Evolutionary conservation across 2,113 vertebrate genomes (phyloP), one percentile per base, ranked within the genome.

Genomic region (Eublepharis macularius): DNA sequence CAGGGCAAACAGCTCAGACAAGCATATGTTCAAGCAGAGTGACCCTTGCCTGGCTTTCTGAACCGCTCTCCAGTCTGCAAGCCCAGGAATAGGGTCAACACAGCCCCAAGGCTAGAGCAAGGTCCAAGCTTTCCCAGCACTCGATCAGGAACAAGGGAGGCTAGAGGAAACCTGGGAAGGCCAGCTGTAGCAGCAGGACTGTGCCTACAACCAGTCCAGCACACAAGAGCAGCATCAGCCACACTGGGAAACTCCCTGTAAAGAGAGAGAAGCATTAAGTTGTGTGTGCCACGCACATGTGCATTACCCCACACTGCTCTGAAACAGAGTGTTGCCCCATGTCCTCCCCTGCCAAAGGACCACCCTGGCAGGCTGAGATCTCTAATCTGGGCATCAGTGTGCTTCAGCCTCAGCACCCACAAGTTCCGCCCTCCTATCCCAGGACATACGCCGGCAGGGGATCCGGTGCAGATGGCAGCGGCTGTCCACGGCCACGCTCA

Each of bases 401-500:
- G 1, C 24, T 43, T 74, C 60, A 13, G 4, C 45, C 43, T 60
- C 11, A 4, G 4, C 3, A 0, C 32, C 0, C 4, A 12, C 65
- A 0, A 17, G 39, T 24, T 2, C 60, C 34, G 29, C 60, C 29
- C 70, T 4, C 63, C 13, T 13, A 3, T 17, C 60, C 34, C n/a
- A 0, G 10, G 43, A 98, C 98, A 92, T 94, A 99, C 98, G 95
- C 43, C 97, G 93, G 86, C 94, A 96, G 74, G 97, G 95, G 16
- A 99, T 93, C 24, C 97, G 84, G 26, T 99, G 98, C 68, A 99
- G 86, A 41, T 98, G 98, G 95, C 98, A 99, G 86, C 98, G 98
- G 47, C 98, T 99, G 94, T 99, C 98, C 13, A 99, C 98, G 0
- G 98, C 98, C 19, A 99, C 98, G 41, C 98, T 99, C 81, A 99